Evolutionary conservation across 2,797 vertebrate genomes (phyloP), one percentile per base, ranked within the genome.

Genomic region (Emydoidea blandingii): DNA sequence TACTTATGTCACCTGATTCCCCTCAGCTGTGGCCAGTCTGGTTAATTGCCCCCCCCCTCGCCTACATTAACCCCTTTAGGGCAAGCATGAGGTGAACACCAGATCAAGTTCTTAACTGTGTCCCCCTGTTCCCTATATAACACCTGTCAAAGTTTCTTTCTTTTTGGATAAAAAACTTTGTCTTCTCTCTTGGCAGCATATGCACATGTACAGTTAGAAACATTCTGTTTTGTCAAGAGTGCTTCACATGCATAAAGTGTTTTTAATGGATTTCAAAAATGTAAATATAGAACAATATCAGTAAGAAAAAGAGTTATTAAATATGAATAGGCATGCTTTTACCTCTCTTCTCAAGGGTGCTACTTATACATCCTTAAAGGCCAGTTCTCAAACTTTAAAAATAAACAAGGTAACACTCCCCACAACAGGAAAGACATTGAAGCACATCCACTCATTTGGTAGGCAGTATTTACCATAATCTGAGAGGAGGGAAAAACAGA

Each of bases 321-420:
- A 90, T 89, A 96, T 16, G 5, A 96, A 91, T 81, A 94, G 94
- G 56, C 6, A 86, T 57, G 25, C 47, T 92, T 59, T 94, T 94
- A 93, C 19, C 5, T 96, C 68, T 79, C 86, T 89, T 27, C 9
- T 88, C 31, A 79, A 83, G 19, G 52, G 21, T 85, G 3, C 1
- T 81, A n/a, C 18, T 88, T 2, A 0, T 34, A 65, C 10, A 37
- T 85, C 68, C 25, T 85, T 83, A 90, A 90, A 50, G 68, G 5
- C 2, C 87, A 92, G 4, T 56, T 84, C 83, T 89, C 59, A 88
- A 14, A 44, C 12, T 87, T 37, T 86, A 74, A 87, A 81, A 52
- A 81, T 74, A 83, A 57, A 6, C 84, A 37, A 81, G 14, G 83
- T 23, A 85, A 34, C 1, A 49, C 8, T 94, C 81, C n/a, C 72